A percentile compares a stretch with the other conserved stretches of the same genome.
Conservation (phyloP, 2,797 vertebrate species). For the Mormyrops attenuatus region DNA sequence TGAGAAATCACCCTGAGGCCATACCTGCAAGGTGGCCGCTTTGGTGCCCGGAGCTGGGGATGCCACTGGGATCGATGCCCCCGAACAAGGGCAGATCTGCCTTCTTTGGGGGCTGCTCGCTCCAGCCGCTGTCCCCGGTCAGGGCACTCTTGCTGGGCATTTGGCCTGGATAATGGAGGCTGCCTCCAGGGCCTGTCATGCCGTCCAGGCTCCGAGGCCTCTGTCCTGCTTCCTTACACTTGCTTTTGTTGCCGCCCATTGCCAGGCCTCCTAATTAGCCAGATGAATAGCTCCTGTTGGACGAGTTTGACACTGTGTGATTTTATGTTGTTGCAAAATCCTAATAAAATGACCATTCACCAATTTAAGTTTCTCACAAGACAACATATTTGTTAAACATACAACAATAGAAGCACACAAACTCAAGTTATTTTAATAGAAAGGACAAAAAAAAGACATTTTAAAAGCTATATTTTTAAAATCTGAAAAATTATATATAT, state of each 20-base stretch:
- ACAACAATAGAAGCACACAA: background rate
- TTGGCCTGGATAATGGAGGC: conserved; percentile 67
- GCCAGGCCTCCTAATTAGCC: conserved; percentile 37
- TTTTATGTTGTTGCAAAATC: background rate
- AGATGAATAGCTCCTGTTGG: background rate
- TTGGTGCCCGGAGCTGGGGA: conserved; percentile 79
- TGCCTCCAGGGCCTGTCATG: conserved; percentile 57
- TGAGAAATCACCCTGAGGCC: background rate
- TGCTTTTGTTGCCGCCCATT: conserved; percentile 95
- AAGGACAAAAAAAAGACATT: too few species aligned
- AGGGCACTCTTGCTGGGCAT: conserved; percentile 79
- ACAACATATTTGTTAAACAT: background rate
- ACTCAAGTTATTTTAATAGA: background rate
- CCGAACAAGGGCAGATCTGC: conserved; percentile 83
- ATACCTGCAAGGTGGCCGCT: conserved; percentile 58
- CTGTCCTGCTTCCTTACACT: conserved; percentile 86
- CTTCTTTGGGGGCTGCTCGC: conserved; percentile 66
- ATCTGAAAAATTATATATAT: too few species aligned
- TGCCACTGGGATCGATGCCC: conserved; percentile 79
- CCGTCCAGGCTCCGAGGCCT: conserved; percentile 89
- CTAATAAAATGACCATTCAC: background rate
- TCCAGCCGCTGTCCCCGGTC: conserved; percentile 65
- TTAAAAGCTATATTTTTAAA: too few species aligned
- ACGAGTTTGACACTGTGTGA: background rate
- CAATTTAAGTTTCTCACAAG: background rate